Evolutionary conservation across 2,113 vertebrate species (phyloP).

Genomic region (Oreocharis arfaki): DNA sequence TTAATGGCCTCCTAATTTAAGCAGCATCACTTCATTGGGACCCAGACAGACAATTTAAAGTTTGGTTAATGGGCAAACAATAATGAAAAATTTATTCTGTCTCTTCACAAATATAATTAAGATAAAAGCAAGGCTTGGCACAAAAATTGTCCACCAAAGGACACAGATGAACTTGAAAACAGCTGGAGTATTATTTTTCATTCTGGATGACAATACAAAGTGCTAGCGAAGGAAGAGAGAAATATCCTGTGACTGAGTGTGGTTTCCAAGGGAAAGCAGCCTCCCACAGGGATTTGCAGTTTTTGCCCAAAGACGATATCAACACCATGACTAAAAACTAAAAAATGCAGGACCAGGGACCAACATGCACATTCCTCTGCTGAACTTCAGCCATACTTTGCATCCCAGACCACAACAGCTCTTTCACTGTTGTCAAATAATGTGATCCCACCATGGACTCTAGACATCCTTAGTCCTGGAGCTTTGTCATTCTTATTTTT

Average conservation of each 20-base stretch:
- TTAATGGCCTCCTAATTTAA: background rate
- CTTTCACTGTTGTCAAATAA: background rate
- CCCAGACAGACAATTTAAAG: background rate
- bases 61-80: background rate
- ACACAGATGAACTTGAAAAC: background rate
- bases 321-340: background rate
- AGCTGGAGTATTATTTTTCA: background rate
- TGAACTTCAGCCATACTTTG: background rate
- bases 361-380: background rate
- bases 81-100: background rate
- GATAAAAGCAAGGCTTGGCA: background rate
- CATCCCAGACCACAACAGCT: background rate
- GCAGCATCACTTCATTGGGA: background rate
- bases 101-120: background rate
- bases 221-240: background rate
- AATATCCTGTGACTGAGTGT: background rate
- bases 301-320: rapidly evolving
- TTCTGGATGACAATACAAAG: background rate
- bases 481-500: background rate
- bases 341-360: background rate
- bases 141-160: background rate
- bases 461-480: background rate
- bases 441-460: background rate
- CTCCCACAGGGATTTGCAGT: background rate
- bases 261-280: background rate